phyloP scores from a whole-genome alignment of 1,140 invertebrate species.

The Akabosia matsudoensis region DNA sequence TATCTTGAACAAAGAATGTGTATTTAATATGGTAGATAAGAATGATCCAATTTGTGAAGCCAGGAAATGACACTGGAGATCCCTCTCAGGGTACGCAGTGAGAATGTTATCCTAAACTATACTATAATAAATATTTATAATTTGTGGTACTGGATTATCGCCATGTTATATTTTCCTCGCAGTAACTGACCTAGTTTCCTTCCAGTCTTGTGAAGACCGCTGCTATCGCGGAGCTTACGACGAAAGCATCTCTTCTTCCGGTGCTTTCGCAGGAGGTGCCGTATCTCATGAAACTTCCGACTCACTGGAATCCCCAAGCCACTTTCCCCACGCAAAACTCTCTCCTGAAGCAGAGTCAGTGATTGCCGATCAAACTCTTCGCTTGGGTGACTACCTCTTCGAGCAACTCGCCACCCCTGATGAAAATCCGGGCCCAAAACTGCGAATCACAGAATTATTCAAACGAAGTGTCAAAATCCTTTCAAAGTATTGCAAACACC shows the following conservation, averaged over 20 bases:
- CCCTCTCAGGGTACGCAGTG: neutral
- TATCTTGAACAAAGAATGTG: too few species aligned
- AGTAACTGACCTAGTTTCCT: neutral
- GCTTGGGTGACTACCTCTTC: slow-evolving; percentile 38
- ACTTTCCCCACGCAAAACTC: neutral
- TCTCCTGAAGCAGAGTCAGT: neutral
- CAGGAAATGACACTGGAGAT: neutral
- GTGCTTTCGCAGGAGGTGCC: neutral
- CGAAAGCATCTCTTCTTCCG: neutral
- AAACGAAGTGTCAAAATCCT: slow-evolving; percentile 32
- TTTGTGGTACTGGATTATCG: too few species aligned
- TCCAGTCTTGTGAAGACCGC: neutral
- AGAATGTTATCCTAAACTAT: neutral
- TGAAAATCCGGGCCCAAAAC: slow-evolving; percentile 14
- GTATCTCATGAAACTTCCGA: neutral
- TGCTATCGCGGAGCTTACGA: neutral
- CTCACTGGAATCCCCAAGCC: neutral
- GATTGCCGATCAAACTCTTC: slow-evolving; percentile 33
- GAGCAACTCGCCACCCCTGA: slow-evolving; percentile 12
- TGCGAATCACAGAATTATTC: slow-evolving; percentile 32
- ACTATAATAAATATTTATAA: too few species aligned
- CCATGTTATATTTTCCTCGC: neutral
- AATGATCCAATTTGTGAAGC: neutral
- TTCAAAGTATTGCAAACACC: slow-evolving; percentile 30
- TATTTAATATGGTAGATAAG: too few species aligned